phyloP scores from a whole-genome alignment of 2,113 vertebrate species.

The Shinisaurus crocodilurus region DNA sequence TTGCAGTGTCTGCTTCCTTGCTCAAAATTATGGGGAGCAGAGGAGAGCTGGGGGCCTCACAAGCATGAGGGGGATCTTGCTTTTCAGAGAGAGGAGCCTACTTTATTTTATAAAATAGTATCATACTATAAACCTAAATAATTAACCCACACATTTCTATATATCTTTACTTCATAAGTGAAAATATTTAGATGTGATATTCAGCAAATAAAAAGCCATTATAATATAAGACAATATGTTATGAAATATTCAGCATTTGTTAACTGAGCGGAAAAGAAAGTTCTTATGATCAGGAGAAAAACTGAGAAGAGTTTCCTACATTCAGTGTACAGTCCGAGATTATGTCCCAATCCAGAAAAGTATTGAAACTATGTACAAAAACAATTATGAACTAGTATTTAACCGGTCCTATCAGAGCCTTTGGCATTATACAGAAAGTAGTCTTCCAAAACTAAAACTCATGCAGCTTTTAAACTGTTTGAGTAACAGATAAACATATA shows the following conservation, averaged over 20 bases:
- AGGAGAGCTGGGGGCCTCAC: no score
- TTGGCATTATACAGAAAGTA: background rate
- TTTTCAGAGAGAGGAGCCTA: background rate
- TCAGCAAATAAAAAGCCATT: slow-evolving; percentile 49
- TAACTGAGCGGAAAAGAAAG: background rate
- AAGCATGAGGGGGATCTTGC: background rate
- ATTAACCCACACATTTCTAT: background rate
- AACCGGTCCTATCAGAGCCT: background rate
- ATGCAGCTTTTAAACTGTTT: background rate
- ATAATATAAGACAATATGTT: slow-evolving; percentile 29
- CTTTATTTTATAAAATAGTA: no score
- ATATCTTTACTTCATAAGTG: slow-evolving; percentile 48
- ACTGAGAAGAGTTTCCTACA: background rate
- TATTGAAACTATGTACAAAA: background rate
- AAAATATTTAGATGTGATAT: slow-evolving; percentile 1
- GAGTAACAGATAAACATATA: background rate
- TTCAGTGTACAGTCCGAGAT: background rate
- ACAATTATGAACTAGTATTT: background rate
- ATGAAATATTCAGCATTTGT: slow-evolving; percentile 9
- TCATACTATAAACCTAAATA: no score
- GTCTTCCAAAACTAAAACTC: slow-evolving; percentile 5
- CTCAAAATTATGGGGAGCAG: no score
- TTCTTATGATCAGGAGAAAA: background rate
- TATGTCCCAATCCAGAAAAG: background rate
- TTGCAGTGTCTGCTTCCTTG: no score